Evolutionary conservation across 2,113 vertebrate species (phyloP), one percentile per base, ranked within the genome.

Genomic region (Lophochroa leadbeateri): DNA sequence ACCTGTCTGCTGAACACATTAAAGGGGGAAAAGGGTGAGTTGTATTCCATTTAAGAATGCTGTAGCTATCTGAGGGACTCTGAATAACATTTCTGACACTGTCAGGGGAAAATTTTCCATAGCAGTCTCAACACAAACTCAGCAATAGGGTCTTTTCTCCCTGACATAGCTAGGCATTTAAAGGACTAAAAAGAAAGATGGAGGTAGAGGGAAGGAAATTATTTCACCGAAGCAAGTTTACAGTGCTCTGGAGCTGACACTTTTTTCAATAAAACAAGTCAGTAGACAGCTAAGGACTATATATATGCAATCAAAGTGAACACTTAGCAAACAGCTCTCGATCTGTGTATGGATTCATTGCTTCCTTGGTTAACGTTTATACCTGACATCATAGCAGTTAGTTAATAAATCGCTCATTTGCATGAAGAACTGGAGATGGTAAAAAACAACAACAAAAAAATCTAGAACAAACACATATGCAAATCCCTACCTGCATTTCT

Each of bases 1-100:
- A 97, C 96, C 96, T 98, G 97, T 98, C 95, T 96, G 84, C 93
- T 89, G 63, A 80, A 94, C 94, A 93, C 31, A 49, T 91, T 96
- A 76, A 86, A 88, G 70, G 88, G 64, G 65, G 93, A 86, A 88
- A 95, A 95, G 72, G 33, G 70, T 82, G 91, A 95, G 87, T 58
- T 96, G 67, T 94, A 50, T 86, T 81, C 88, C 90, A 33, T 90
- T 75, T 81, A 83, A 88, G 86, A 96, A 95, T 76, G 76, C 85
- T 87, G 57, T 37, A 87, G 86, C 79, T 88, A 43, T 96, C 78
- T 72, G 61, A 88, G 57, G 5, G 61, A 86, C 83, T 94, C 86
- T 72, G 52, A 90, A 64, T 77, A 92, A 94, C 68, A 77, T 96
- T 95, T 95, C 92, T 93, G 65, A 88, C 50, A 53, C 72, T 88